A percentile compares a stretch with the other conserved stretches of the same genome.
Evolutionary conservation across 2,888 invertebrate genomes (phyloP).

Genomic region (Brenthis ino): DNA sequence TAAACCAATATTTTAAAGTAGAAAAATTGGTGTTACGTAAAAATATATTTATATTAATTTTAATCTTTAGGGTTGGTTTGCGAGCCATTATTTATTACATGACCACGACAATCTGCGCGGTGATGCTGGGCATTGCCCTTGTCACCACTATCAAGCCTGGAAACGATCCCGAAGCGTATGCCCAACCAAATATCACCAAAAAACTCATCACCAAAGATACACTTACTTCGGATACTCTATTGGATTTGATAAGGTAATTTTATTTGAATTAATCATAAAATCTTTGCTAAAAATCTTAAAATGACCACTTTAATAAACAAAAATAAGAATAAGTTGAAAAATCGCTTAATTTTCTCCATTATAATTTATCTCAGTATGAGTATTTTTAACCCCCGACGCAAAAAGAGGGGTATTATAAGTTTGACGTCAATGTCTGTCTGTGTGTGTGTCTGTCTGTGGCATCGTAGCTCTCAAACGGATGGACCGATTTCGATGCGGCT

Average conservation of each 20-base stretch:
- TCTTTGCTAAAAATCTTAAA: background rate
- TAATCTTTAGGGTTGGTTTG: slow-evolving; percentile 79
- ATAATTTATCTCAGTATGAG: too few species aligned
- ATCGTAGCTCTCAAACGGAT: too few species aligned
- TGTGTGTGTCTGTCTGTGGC: too few species aligned
- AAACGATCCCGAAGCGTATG: slow-evolving; percentile 65
- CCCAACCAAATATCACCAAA: slow-evolving; percentile 72
- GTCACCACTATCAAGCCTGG: slow-evolving; percentile 95
- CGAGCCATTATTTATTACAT: slow-evolving; percentile 96
- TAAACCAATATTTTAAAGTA: too few species aligned
- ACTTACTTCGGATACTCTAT: slow-evolving; percentile 94
- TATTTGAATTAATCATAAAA: background rate
- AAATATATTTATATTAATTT: slow-evolving; percentile 3
- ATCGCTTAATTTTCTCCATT: too few species aligned
- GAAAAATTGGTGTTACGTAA: background rate
- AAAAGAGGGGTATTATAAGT: too few species aligned
- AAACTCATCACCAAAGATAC: slow-evolving; percentile 80
- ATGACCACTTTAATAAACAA: too few species aligned
- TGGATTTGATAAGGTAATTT: slow-evolving; percentile 93
- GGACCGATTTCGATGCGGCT: too few species aligned
- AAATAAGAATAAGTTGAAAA: too few species aligned
- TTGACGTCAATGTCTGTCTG: too few species aligned
- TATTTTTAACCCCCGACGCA: too few species aligned
- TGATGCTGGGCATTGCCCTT: slow-evolving; percentile 94
- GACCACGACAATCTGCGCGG: slow-evolving; percentile 95